Conservation (phyloP, 2,797 vertebrate genomes). For the Acanthornis magna region DNA sequence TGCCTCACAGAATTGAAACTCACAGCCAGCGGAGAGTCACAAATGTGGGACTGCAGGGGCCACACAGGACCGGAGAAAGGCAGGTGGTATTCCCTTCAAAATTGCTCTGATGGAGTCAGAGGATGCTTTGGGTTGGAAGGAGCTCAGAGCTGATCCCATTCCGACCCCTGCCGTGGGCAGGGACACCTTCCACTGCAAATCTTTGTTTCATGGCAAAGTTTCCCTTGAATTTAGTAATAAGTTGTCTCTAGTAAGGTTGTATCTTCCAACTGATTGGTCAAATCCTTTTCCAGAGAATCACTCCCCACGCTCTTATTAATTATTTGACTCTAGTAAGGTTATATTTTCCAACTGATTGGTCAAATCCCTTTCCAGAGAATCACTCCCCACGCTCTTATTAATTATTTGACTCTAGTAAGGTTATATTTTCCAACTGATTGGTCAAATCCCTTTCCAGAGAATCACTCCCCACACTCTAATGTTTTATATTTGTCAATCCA, state of each 20-base stretch:
- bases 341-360: background rate
- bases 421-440: background rate
- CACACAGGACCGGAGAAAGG: too few relatives aligned
- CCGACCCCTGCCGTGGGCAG: background rate
- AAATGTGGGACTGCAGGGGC: too few relatives aligned
- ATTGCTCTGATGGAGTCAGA: background rate
- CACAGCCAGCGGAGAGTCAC: too few relatives aligned
- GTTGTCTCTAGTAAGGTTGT: fast-evolving
- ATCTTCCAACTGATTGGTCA: background rate
- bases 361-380: background rate
- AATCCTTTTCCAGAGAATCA: background rate
- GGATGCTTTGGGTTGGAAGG: background rate
- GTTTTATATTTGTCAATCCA: background rate
- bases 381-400: too few relatives aligned
- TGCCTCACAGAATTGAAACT: background rate
- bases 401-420: background rate
- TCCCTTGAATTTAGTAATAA: background rate
- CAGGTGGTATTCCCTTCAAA: background rate
- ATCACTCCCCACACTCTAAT: background rate
- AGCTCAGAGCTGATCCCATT: background rate
- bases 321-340: background rate
- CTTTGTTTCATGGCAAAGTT: background rate
- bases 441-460: background rate
- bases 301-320: too few relatives aligned
- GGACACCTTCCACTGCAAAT: background rate